These are phyloP conservation scores for Argyrosomus japonicus DNA, from an alignment of 2,113 vertebrate species.

Conservation along the genomic window DNA sequence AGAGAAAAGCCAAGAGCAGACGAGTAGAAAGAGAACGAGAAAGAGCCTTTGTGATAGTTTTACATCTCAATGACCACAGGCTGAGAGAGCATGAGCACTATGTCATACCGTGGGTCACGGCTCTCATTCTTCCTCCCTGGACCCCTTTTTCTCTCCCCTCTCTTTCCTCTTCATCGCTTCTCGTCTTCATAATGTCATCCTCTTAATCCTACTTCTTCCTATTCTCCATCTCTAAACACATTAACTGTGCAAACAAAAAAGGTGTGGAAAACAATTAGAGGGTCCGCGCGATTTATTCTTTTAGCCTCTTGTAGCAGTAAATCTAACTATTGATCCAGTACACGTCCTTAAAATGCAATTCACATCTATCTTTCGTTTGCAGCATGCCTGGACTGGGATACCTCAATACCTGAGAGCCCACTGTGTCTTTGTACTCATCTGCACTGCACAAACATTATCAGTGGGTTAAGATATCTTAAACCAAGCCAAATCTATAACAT, in stretches of 20 bases:
- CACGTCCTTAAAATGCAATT: slow-evolving; percentile 37
- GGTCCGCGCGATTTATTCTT: neutral
- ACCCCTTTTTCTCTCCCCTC: slow-evolving; percentile 39
- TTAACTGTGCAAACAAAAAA: slow-evolving; percentile 41
- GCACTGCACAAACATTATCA: slow-evolving; percentile 36
- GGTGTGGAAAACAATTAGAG: slow-evolving; percentile 41
- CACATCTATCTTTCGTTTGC: slow-evolving; percentile 40
- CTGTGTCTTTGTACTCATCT: slow-evolving; percentile 55
- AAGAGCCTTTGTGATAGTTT: slow-evolving; percentile 75
- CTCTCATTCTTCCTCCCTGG: slow-evolving; percentile 20
- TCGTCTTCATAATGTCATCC: slow-evolving; percentile 74
- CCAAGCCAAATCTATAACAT: neutral
- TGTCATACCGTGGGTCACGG: slow-evolving; percentile 71
- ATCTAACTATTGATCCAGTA: slow-evolving; percentile 16
- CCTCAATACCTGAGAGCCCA: slow-evolving; percentile 43
- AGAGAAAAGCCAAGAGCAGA: slow-evolving; percentile 58
- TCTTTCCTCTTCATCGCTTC: slow-evolving; percentile 58
- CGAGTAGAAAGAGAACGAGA: slow-evolving; percentile 64
- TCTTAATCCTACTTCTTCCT: slow-evolving; percentile 56
- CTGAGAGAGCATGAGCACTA: slow-evolving; percentile 73
- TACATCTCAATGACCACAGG: slow-evolving; percentile 78
- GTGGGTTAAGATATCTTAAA: slow-evolving; percentile 13
- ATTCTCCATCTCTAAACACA: slow-evolving; percentile 53
- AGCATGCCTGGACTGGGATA: slow-evolving; percentile 49
- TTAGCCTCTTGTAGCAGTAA: slow-evolving; percentile 21